Percentiles rank a stretch among this genome's conserved stretches.
Conservation (phyloP, 2,113 vertebrate species). For the Rhabdomys dilectus region DNA sequence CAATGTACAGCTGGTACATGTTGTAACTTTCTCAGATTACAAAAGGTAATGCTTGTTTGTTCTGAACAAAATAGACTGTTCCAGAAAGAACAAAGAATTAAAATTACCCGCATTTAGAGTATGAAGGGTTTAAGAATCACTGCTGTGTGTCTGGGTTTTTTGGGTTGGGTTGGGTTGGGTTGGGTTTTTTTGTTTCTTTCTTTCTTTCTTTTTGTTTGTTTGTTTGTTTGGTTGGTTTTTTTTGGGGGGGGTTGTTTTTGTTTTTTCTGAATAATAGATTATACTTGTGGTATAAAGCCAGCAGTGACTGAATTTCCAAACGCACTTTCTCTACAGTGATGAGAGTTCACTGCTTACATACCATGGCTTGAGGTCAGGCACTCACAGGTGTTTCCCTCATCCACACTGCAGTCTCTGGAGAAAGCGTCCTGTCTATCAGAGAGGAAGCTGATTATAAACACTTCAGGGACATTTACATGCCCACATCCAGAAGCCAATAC, state of each 20-base stretch:
- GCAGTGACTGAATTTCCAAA: slow-evolving; percentile 31
- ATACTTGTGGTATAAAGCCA: slow-evolving; percentile 35
- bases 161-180: no score
- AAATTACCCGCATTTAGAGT: neutral
- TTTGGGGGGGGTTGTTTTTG: no score
- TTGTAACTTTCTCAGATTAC: slow-evolving; percentile 24
- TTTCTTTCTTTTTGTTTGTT: neutral
- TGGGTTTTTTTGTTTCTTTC: neutral
- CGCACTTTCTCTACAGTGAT: neutral
- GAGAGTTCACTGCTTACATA: neutral
- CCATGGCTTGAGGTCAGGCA: neutral
- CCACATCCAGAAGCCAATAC: neutral
- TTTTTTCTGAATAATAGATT: neutral
- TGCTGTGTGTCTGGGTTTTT: neutral
- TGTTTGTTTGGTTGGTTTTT: no score
- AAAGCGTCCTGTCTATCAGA: neutral
- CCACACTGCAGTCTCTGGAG: neutral
- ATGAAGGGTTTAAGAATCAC: slow-evolving; percentile 6
- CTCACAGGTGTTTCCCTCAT: neutral
- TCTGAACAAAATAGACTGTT: neutral
- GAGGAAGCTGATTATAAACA: slow-evolving; percentile 5
- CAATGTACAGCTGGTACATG: neutral
- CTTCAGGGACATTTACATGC: neutral
- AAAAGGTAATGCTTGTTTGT: slow-evolving; percentile 15
- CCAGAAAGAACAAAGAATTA: slow-evolving; percentile 45